Evolutionary conservation across 2,797 vertebrate genomes (phyloP), one percentile per base, ranked within the genome.

Genomic region (Anniella stebbinsi): DNA sequence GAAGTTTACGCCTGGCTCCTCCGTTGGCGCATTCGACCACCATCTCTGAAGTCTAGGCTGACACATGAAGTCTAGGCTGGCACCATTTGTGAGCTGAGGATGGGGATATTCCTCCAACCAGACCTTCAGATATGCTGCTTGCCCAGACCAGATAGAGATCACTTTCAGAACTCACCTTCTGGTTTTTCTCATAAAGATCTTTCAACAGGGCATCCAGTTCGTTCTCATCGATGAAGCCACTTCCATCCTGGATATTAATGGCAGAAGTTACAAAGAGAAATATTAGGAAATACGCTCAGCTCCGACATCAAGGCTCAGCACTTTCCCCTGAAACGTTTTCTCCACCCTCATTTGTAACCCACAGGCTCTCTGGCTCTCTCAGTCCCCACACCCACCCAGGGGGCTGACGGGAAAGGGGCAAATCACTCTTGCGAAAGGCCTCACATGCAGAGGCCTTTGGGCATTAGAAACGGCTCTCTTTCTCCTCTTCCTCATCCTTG

Each of bases 181-280:
- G 98, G 96, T 99, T 98, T 96, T 99, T 99, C 95, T 99, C 98
- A 30, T 98, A 98, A 84, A 99, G 98, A 92, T 99, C 98, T 96
- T 98, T 99, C 95, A 99, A 97, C 84, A 99, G 97, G 4, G 98
- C 98, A 0, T 99, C 99, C 97, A 99, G 96, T 95, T 99, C 99
- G 1, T 99, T 97, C 97, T 99, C 98, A 9, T 99, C 99, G 18
- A 99, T 99, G 96, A 98, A 99, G 38, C 98, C 99, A 0, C 98
- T 99, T 51, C 98, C 98, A 0, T 99, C 99, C 99, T 99, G 95
- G 78, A 73, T 87, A 83, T 38, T 76, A 94, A n/a, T 0, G 0
- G 45, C 1, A 33, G 48, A 80, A 13, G n/a, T 33, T 30, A 15
- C 82, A 0, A 0, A 80, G 73, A 45, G 51, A 45, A 25, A 13